Percentiles rank a stretch among this genome's conserved stretches.
phyloP scores from a whole-genome alignment of 2,113 vertebrate genomes.

The Platysteira castanea region DNA sequence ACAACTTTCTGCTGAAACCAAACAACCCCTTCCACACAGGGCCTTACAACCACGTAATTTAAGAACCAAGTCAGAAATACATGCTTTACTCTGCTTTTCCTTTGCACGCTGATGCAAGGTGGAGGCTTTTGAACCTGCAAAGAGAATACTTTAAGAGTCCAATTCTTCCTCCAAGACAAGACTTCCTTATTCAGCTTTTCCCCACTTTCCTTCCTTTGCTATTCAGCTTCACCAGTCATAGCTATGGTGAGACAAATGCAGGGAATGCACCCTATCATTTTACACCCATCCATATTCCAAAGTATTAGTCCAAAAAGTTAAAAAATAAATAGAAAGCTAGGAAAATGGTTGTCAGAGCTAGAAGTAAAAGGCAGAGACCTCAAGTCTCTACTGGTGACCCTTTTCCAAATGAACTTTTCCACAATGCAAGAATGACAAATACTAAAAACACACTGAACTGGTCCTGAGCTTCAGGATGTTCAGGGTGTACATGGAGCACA shows the following conservation, averaged over 20 bases:
- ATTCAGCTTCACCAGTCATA: background rate
- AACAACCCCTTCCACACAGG: conserved; percentile 11
- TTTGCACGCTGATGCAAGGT: background rate
- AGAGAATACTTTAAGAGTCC: background rate
- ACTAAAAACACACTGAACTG: background rate
- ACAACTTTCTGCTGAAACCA: conserved; percentile 49
- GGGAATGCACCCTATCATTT: background rate
- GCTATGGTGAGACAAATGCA: background rate
- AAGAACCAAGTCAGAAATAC: background rate
- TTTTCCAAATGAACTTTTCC: background rate
- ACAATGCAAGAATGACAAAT: background rate
- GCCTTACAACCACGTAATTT: background rate
- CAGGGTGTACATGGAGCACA: background rate
- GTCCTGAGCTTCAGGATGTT: background rate
- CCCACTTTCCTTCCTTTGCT: background rate
- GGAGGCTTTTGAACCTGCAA: background rate
- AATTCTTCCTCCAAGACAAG: background rate
- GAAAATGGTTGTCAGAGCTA: background rate
- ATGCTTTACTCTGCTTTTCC: background rate
- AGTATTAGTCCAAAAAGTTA: background rate
- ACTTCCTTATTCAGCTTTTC: background rate
- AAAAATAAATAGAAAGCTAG: background rate
- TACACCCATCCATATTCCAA: background rate
- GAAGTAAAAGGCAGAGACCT: background rate
- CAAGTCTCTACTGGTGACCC: background rate